Percentiles rank a stretch among this genome's conserved stretches.
These are phyloP conservation scores for Allobates femoralis DNA, from an alignment of 2,797 vertebrate genomes.

Conservation along the genomic window DNA sequence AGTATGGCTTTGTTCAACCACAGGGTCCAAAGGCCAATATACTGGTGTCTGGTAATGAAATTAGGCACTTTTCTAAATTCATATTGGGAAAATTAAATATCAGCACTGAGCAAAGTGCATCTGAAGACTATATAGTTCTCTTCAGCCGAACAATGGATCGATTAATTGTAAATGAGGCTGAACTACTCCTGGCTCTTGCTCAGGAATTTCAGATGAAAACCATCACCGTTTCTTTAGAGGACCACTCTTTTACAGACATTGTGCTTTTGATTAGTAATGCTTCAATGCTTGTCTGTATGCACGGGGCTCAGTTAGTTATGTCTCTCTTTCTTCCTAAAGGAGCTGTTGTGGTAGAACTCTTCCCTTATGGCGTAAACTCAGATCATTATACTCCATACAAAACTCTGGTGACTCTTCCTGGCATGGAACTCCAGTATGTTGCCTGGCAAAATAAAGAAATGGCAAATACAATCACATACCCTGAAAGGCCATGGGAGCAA, in stretches of 20 bases:
- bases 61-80: slow-evolving; percentile 88
- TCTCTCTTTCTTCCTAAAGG: slow-evolving; percentile 94
- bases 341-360: slow-evolving; percentile 90
- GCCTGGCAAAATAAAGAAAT: slow-evolving; percentile 88
- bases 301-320: slow-evolving; percentile 92
- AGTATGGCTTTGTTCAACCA: slow-evolving; percentile 96
- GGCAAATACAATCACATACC: slow-evolving; percentile 87
- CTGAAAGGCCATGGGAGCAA: slow-evolving; percentile 93
- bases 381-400: slow-evolving; percentile 97
- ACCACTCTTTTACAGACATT: slow-evolving; percentile 87
- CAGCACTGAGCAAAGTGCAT: slow-evolving; percentile 72
- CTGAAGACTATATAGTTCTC: slow-evolving; percentile 88
- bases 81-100: slow-evolving; percentile 87
- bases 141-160: slow-evolving; percentile 92
- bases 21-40: slow-evolving; percentile 98
- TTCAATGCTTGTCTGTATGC: slow-evolving; percentile 95
- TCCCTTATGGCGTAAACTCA: slow-evolving; percentile 92
- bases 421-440: slow-evolving; percentile 96
- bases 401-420: slow-evolving; percentile 89
- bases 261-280: slow-evolving; percentile 86
- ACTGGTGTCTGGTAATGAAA: slow-evolving; percentile 92
- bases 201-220: slow-evolving; percentile 97
- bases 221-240: slow-evolving; percentile 91
- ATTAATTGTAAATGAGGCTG: slow-evolving; percentile 93
- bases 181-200: slow-evolving; percentile 90